Base-by-base conservation (phyloP, 35 echinoderm and acorn worm species). In the Ophiothrix spiculata region DNA sequence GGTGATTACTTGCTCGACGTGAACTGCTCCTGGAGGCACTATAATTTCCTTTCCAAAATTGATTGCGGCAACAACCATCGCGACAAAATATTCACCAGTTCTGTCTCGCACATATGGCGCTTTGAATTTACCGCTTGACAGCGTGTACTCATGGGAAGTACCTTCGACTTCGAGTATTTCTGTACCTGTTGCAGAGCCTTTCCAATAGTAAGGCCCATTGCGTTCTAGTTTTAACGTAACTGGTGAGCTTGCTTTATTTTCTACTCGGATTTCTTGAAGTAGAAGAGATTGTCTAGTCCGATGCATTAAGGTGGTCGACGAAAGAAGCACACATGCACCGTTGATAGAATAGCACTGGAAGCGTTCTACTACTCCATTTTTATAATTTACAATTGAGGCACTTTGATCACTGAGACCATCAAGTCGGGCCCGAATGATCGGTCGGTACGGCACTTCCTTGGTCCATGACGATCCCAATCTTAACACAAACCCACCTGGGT, bases 271-370 rank as follows among this genome's bases (percentile, higher is more conserved):
- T 28, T 93, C 86, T 56, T 97, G 90, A 63, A 89, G 79, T 39
- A 97, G 84, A 1, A 97, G 74, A 21, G 84, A 81, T 10, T 87
- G 87, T 76, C 84, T 78, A 28, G 91, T 87, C 56, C 94, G 63
- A 83, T 97, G 94, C 23, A 86, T 41, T 8, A 97, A 88, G 21
- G 94, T 90, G 13, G 79, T 97, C 1, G 84, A 79, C 34, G 90
- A 87, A n/a, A 97, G 49, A 35, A 81, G 89, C 36, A 97, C 94
- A 81, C 94, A 97, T 16, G 79, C 56, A 64, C 90, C 85, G 31
- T 82, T 79, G 21, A 97, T 77, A 76, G 87, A 97, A 63, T 97
- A 93, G 85, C 94, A 97, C 73, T 97, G 94, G 38, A 93, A 86
- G 31, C 85, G 56, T 31, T 97, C 84, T 28, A 97, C 85, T 29